Evolutionary conservation across 2,113 vertebrate genomes (phyloP).

Genomic region (Spea multiplicata): DNA sequence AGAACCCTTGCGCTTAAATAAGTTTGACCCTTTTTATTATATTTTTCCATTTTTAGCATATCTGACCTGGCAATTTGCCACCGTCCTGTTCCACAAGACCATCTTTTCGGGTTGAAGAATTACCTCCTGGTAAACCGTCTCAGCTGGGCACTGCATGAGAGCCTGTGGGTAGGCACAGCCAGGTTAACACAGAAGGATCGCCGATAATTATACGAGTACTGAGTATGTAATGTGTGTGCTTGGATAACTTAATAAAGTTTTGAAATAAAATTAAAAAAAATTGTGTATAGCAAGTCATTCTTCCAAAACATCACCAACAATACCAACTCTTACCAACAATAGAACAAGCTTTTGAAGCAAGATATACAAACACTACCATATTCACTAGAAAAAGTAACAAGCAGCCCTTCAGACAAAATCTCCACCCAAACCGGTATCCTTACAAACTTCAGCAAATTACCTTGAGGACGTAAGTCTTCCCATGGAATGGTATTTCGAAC

Average conservation of each 20-base stretch:
- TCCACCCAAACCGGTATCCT: not conserved
- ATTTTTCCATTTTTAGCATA: too few relatives aligned
- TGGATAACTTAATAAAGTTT: too few relatives aligned
- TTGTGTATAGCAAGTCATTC: too few relatives aligned
- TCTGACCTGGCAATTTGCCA: conserved; percentile 87
- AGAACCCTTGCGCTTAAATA: not conserved
- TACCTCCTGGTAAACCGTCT: conserved; percentile 91
- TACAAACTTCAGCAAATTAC: conserved; percentile 59
- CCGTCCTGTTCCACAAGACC: conserved; percentile 91
- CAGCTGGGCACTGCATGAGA: conserved; percentile 87
- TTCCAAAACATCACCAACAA: too few relatives aligned
- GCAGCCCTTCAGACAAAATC: not conserved
- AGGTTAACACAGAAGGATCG: not conserved
- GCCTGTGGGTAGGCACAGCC: conserved; percentile 63
- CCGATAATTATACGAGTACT: too few relatives aligned
- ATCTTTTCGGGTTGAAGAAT: conserved; percentile 95
- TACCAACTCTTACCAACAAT: too few relatives aligned
- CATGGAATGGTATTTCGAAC: conserved; percentile 88
- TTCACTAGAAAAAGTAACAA: too few relatives aligned
- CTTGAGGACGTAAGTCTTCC: conserved; percentile 96
- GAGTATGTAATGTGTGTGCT: too few relatives aligned
- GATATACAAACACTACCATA: too few relatives aligned
- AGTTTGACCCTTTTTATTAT: not conserved
- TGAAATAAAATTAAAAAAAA: too few relatives aligned
- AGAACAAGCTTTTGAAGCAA: too few relatives aligned